A percentile compares a stretch with the other conserved stretches of the same genome.
These are phyloP conservation scores for Pseudomyrmex flavicornis DNA, from an alignment of 1,140 invertebrate genomes.

Conservation along the genomic window DNA sequence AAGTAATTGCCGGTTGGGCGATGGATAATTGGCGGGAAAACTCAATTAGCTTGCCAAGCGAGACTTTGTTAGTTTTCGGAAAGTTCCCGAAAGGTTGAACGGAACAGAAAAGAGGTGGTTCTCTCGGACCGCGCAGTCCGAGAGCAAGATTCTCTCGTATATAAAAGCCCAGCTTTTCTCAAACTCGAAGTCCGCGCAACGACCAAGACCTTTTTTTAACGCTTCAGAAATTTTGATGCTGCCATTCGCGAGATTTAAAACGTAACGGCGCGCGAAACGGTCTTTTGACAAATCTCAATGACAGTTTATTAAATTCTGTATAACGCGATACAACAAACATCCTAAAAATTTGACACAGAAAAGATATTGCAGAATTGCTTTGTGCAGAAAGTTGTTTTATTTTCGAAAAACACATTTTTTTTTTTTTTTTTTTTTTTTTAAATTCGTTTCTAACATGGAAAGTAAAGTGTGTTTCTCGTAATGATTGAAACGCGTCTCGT, in stretches of 20 bases:
- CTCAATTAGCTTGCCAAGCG: conserved; percentile 67
- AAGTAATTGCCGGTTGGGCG: conserved; percentile 37
- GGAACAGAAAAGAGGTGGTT: conserved; percentile 22
- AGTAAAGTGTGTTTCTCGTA: background rate
- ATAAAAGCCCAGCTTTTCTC: conserved; percentile 43
- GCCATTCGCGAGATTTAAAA: background rate
- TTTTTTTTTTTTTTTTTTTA: no score
- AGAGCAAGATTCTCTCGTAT: background rate
- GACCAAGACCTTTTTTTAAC: background rate
- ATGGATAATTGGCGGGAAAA: conserved; percentile 65
- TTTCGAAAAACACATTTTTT: no score
- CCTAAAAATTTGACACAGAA: no score
- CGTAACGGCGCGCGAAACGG: no score
- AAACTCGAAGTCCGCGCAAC: background rate
- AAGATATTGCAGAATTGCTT: no score
- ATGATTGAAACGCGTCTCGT: conserved; percentile 17
- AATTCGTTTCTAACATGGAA: background rate
- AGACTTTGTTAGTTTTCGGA: conserved; percentile 66
- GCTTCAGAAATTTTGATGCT: background rate
- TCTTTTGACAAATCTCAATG: no score
- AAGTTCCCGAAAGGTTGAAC: conserved; percentile 21
- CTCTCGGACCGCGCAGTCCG: background rate
- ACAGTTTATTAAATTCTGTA: background rate
- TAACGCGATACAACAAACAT: no score
- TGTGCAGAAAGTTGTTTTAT: no score